Base-by-base conservation (phyloP, 92 coral and sea anemone genomes). In the Meandrina meandrites region DNA sequence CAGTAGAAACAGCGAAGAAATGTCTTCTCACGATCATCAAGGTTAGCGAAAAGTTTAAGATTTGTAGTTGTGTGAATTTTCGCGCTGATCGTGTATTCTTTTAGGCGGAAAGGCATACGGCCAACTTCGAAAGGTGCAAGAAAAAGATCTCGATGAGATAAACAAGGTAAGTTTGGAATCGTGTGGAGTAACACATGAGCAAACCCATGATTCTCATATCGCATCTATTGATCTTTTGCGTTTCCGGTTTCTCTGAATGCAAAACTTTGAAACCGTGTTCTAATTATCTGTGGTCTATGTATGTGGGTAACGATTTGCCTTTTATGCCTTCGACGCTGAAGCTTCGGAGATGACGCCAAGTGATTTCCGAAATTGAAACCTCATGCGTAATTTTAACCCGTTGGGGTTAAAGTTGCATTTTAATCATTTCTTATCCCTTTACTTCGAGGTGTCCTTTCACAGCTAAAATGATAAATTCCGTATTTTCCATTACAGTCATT, bases 21-120 rank as follows among this genome's bases (percentile, higher is more conserved):
- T 90, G 90, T 72, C 95, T 64, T 45, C 93, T 34, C 0, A 35
- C 28, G 88, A 92, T 76, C 21, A 90, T 67, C 95, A 92, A 92
- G 95, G 95, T 92, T 4, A 35, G 81, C 1, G 50, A 50, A 53
- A 51, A 57, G 53, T 17, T 30, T 47, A n/a, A 3, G 36, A 47
- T 64, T 47, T 16, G 22, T 22, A 11, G n/a, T 67, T 50, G 34
- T 51, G 5, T 13, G 31, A 21, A 24, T 78, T 18, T 75, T 22
- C 78, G 47, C 66, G 54, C 62, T 71, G 27, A 66, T 36, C 51
- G 48, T 78, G 50, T 45, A 19, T 40, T 68, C 31, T 68, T 82
- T 12, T 48, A 97, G 99, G 99, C 69, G 99, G 99, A 5, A 97
- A 97, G 89, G 84, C 79, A 53, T 97, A 30, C 80, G 99, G 99